These are phyloP conservation scores for Ammodramus savannarum DNA, from an alignment of 2,113 vertebrate species.

Conservation along the genomic window DNA sequence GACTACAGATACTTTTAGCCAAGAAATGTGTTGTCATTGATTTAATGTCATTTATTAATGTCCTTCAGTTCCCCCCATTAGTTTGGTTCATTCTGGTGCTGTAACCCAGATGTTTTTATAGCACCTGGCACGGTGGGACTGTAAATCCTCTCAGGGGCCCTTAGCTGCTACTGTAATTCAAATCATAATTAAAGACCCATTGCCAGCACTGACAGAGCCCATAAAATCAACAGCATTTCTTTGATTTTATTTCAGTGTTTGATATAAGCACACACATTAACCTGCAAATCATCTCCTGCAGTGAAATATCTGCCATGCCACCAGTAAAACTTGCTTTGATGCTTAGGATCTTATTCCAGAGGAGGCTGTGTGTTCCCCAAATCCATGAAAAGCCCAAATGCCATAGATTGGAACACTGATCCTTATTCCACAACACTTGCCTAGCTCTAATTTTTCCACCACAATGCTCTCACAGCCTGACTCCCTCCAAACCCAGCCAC, in stretches of 20 bases:
- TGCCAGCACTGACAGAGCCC: background rate
- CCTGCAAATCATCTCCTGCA: background rate
- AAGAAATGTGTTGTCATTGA: background rate
- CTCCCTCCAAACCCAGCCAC: background rate
- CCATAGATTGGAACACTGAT: background rate
- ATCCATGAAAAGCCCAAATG: background rate
- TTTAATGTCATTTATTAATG: background rate
- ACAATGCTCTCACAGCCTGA: background rate
- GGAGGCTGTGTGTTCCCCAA: background rate
- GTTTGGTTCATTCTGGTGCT: background rate
- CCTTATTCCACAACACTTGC: background rate
- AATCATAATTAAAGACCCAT: conserved; percentile 27
- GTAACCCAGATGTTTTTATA: background rate
- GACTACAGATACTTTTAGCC: background rate
- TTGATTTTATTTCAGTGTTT: conserved; percentile 46
- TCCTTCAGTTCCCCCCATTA: background rate
- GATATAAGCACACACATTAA: background rate
- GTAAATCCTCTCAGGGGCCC: background rate
- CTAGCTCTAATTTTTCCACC: background rate
- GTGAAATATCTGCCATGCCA: background rate
- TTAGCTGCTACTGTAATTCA: background rate
- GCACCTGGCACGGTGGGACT: background rate
- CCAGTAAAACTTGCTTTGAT: background rate
- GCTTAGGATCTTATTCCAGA: background rate
- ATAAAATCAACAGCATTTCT: conserved; percentile 25